Evolutionary conservation across 2,797 vertebrate genomes (phyloP).

Genomic region (Thaleichthys pacificus): DNA sequence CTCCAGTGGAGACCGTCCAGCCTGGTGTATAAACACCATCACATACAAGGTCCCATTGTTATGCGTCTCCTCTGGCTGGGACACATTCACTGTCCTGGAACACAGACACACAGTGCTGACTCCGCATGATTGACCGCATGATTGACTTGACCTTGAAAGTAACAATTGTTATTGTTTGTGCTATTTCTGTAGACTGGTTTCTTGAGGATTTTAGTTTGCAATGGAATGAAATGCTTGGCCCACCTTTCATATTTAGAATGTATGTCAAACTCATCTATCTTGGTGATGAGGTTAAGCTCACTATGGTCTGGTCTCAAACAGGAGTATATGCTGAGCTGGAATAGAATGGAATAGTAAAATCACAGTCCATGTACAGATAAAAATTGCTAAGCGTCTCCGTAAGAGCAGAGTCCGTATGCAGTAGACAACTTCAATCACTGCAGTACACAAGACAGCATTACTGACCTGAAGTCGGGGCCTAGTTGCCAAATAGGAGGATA

Average conservation of each 20-base stretch:
- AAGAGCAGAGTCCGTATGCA: neutral
- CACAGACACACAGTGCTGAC: neutral
- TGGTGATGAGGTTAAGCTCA: conserved; percentile 79
- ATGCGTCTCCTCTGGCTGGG: conserved; percentile 85
- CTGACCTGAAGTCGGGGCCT: conserved; percentile 88
- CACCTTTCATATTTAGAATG: conserved; percentile 87
- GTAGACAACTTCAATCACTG: neutral
- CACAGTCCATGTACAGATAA: neutral
- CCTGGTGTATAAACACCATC: conserved; percentile 89
- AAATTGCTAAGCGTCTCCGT: neutral
- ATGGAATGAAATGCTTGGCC: conserved; percentile 21
- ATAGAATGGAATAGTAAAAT: neutral
- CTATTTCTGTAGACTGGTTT: neutral
- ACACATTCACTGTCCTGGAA: conserved; percentile 85
- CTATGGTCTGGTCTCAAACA: conserved; percentile 71
- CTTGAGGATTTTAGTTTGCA: neutral
- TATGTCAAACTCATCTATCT: conserved; percentile 88
- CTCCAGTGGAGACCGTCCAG: conserved; percentile 85
- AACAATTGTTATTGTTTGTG: neutral
- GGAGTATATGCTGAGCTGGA: conserved; percentile 69
- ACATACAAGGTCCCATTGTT: conserved; percentile 89
- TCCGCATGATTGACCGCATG: neutral
- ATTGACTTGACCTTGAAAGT: neutral
- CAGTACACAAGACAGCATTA: neutral
- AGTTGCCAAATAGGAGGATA: conserved; percentile 84